Evolutionary conservation across 2,797 vertebrate species (phyloP), one percentile per base, ranked within the genome.

Genomic region (Oryzias sinensis): DNA sequence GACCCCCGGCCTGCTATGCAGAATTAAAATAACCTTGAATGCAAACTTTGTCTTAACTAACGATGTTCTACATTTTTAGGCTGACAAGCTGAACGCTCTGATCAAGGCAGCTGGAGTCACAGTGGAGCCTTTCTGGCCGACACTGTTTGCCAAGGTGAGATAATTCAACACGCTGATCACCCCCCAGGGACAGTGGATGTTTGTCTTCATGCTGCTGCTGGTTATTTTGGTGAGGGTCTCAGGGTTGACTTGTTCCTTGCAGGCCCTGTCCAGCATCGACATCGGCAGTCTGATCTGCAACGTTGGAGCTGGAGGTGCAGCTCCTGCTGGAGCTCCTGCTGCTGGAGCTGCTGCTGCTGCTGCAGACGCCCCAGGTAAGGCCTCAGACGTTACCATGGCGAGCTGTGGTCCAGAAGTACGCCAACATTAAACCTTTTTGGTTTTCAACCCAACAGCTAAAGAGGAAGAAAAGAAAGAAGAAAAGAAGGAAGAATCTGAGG

Each of bases 391-490:
- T 22, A 13, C 1, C 1, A 20, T 46, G 20, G 20, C 20, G 9
- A 37, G 33, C 11, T 37, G 9, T 13, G 3, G 5, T 7, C 9
- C 9, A 9, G 3, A 13, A 9, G 4, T 1, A 37, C 33, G 3
- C 3, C 3, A 37, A 37, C 9, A 11, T 17, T 57, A 7, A 17
- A 44, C 4, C n/a, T 37, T 18, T 15, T 1, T 4, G 41, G 14
- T 27, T 4, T 4, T 42, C 0, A 24, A 50, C 59, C 45, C 87
- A 85, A 9, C 81, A 97, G 97, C 93, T 60, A 97, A 97, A 79
- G 94, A 93, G 70, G 96, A 99, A 75, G 95, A 97, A 93, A 99
- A 98, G 88, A 94, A 98, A 70, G 96, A 98, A 56, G 95, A 97
- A 77, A 98, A 98, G 93, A 96, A 98, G 62, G 97, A 98, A 58